These are phyloP conservation scores for Peromyscus polionotus DNA, from an alignment of 2,113 vertebrate species.

Conservation along the genomic window DNA sequence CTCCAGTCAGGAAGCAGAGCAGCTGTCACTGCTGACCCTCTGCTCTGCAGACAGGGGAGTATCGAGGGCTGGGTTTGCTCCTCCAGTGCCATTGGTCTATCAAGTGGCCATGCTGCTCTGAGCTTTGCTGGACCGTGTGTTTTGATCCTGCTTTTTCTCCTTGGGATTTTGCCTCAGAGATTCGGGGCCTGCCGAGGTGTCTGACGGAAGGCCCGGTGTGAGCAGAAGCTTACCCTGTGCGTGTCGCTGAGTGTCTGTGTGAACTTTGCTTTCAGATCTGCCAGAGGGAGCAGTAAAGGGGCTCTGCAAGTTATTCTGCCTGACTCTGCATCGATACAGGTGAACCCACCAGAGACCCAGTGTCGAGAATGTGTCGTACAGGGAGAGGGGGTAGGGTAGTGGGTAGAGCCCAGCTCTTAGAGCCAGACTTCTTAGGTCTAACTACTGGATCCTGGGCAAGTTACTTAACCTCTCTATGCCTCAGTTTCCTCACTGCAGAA, in stretches of 20 bases:
- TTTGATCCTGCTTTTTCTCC: background rate
- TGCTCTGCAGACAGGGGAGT: background rate
- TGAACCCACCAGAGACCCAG: slow-evolving; percentile 72
- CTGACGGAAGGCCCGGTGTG: background rate
- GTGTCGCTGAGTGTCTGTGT: background rate
- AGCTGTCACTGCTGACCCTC: background rate
- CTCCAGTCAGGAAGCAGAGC: background rate
- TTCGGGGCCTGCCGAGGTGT: background rate
- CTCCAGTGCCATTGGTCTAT: background rate
- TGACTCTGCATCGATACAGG: slow-evolving; percentile 97
- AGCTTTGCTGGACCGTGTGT: background rate
- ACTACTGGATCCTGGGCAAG: background rate
- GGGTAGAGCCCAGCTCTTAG: background rate
- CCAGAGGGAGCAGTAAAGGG: slow-evolving; percentile 96
- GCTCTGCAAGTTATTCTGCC: slow-evolving; percentile 97
- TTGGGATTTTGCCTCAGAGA: background rate
- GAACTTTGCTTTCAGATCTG: slow-evolving; percentile 87
- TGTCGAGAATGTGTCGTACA: background rate
- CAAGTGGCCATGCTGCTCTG: background rate
- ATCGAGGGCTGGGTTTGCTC: background rate
- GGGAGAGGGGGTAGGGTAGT: background rate
- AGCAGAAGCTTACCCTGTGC: background rate
- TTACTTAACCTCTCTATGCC: background rate
- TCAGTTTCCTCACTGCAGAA: slow-evolving; percentile 31
- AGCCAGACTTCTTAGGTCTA: background rate